Evolutionary conservation across 2,113 vertebrate genomes (phyloP), one percentile per base, ranked within the genome.

Genomic region (Coturnix japonica): DNA sequence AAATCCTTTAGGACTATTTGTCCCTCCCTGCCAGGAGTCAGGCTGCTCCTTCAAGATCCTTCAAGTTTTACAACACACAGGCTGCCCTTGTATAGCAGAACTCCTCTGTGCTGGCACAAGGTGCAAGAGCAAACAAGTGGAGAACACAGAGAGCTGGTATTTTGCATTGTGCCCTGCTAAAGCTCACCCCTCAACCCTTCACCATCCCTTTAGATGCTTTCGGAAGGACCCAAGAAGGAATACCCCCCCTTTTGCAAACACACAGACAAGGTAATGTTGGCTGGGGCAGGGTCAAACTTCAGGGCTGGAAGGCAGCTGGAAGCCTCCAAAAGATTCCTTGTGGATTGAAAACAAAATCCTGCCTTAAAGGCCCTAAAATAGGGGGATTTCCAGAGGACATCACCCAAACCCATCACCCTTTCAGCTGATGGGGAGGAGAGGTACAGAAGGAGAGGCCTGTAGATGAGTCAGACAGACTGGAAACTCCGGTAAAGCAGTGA

Each of bases 401-500:
- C 63, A 41, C 16, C 10, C 81, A 75, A 75, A 53, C 30, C 47
- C 13, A 7, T 67, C 4, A 1, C 25, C 16, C 14, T 81, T 79
- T 49, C 67, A 81, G 44, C 25, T 59, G 51, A 53, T 44, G 26
- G 33, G 37, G 41, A 59, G n/a, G 59, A 69, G 33, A 70, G 31
- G 37, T 5, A n/a, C 57, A 41, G 74, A 21, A 72, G 37, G 18
- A 49, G 75, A 89, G 60, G 43, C 49, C 76, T 47, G 35, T 10
- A 28, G 44, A 47, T 86, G 69, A 92, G 64, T 87, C 87, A 91
- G 84, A 23, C 77, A 87, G 72, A 82, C 85, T 87, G 84, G 87
- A 91, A 92, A 91, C 23, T 87, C 92, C 30, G 2, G 89, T 82
- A 73, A 46, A 59, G 54, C 53, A 17, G 74, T 81, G 46, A n/a